A percentile compares a stretch with the other conserved stretches of the same genome.
phyloP scores from a whole-genome alignment of 2,797 vertebrate species.

The Ctenosaura bakeri region DNA sequence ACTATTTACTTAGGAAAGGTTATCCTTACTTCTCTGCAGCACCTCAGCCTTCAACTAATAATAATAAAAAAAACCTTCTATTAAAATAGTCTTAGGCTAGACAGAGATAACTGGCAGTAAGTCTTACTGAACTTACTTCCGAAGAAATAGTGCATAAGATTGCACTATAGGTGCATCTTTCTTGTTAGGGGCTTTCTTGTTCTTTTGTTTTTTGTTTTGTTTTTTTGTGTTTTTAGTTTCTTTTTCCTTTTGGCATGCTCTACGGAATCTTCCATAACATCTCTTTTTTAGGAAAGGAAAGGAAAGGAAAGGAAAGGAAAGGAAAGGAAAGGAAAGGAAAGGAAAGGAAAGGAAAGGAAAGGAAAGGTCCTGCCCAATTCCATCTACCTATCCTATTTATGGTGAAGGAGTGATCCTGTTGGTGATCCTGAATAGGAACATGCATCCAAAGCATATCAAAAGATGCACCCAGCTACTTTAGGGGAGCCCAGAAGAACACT shows the following conservation, averaged over 20 bases:
- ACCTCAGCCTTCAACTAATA: constrained; percentile 1
- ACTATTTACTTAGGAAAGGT: constrained; percentile 30
- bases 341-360: not conserved
- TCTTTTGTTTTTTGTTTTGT: not conserved
- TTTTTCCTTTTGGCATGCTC: not conserved
- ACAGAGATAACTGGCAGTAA: not conserved
- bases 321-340: too few species aligned
- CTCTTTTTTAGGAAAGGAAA: not conserved
- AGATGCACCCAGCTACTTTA: not conserved
- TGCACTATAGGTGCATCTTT: not conserved
- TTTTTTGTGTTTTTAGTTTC: too few species aligned
- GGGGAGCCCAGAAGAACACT: not conserved
- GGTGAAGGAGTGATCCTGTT: not conserved
- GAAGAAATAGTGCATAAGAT: not conserved
- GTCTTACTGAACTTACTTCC: not conserved
- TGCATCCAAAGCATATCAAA: not conserved
- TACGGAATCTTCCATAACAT: constrained; percentile 3
- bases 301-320: not conserved
- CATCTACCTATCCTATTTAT: not conserved
- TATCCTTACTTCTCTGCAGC: constrained; percentile 27
- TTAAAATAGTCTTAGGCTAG: constrained; percentile 10
- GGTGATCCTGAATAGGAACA: not conserved
- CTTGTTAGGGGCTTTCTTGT: not conserved
- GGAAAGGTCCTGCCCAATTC: not conserved
- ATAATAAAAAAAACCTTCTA: not conserved